These are phyloP conservation scores for Serripes groenlandicus DNA, from an alignment of 2,888 invertebrate species.

Conservation along the genomic window DNA sequence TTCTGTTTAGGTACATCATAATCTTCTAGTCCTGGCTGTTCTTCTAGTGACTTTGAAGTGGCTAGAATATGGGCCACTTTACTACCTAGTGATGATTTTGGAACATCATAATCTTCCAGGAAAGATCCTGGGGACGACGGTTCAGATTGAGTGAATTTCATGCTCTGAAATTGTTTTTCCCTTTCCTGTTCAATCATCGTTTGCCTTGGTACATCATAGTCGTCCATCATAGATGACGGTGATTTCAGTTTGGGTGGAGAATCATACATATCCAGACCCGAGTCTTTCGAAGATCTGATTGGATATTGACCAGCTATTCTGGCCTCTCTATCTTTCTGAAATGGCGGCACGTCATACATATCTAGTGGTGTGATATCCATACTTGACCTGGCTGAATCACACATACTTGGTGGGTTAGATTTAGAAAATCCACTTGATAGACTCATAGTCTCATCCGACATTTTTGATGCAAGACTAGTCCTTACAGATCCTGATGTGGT, in stretches of 20 bases:
- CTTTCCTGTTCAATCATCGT: conserved; percentile 43
- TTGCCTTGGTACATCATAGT: conserved; percentile 81
- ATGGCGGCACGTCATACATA: conserved; percentile 82
- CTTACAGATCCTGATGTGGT: conserved; percentile 80
- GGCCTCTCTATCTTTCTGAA: conserved; percentile 66
- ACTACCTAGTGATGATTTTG: conserved; percentile 57
- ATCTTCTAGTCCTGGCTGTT: conserved; percentile 50
- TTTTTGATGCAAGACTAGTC: conserved; percentile 85
- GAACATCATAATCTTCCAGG: conserved; percentile 82
- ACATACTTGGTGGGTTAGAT: conserved; percentile 88
- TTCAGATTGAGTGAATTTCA: conserved; percentile 55
- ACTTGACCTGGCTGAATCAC: conserved; percentile 88
- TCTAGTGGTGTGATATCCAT: conserved; percentile 83
- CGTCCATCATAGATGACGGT: conserved; percentile 72
- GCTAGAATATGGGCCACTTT: conserved; percentile 6
- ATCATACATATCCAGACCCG: conserved; percentile 88
- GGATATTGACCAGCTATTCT: conserved; percentile 59
- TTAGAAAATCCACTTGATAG: conserved; percentile 86
- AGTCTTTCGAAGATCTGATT: conserved; percentile 81
- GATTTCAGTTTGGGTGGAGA: conserved; percentile 87
- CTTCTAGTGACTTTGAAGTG: conserved; percentile 15
- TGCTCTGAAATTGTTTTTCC: conserved; percentile 43
- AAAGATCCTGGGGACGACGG: conserved; percentile 63
- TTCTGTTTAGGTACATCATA: conserved; percentile 76
- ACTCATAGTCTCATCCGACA: conserved; percentile 84